phyloP scores from a whole-genome alignment of 2,113 vertebrate species.

The Crotalus horridus region DNA sequence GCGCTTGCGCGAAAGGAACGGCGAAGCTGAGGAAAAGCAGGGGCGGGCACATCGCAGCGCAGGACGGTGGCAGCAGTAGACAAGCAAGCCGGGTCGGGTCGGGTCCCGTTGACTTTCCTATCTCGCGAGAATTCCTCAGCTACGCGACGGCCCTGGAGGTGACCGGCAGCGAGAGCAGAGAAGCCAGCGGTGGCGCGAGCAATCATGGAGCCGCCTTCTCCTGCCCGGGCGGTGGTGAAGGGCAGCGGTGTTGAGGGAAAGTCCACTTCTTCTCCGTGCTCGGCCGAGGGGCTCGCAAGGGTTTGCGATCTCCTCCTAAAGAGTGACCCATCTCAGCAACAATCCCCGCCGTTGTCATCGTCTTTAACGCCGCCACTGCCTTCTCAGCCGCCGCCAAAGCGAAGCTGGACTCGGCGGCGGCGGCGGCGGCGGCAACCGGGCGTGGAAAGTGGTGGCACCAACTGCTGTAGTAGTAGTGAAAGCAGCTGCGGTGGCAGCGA shows the following conservation, averaged over 20 bases:
- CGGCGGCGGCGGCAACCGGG: constrained; percentile 51
- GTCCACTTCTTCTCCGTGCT: neutral
- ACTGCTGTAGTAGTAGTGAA: constrained; percentile 55
- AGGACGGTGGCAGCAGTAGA: neutral
- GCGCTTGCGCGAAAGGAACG: constrained; percentile 17
- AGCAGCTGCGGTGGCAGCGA: constrained; percentile 64
- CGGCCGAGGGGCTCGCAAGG: constrained; percentile 66
- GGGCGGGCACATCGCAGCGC: neutral
- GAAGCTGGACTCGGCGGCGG: constrained; percentile 54
- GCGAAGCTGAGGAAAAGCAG: constrained; percentile 20
- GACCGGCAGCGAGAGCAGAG: constrained; percentile 51
- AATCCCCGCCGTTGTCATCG: neutral
- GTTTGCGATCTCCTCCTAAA: constrained; percentile 71
- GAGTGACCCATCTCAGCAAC: constrained; percentile 57
- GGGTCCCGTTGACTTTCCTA: constrained; percentile 36
- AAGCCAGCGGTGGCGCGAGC: constrained; percentile 46
- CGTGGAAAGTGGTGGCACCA: constrained; percentile 52
- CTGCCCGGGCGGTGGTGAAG: constrained; percentile 40
- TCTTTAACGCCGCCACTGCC: neutral
- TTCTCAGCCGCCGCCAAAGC: constrained; percentile 55
- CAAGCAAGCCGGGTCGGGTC: neutral
- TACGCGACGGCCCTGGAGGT: constrained; percentile 68
- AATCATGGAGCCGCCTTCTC: constrained; percentile 33
- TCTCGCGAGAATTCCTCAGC: constrained; percentile 67
- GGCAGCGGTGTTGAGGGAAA: constrained; percentile 28